These are phyloP conservation scores for Priocnemis perturbator DNA, from an alignment of 2,888 invertebrate species.

Conservation along the genomic window DNA sequence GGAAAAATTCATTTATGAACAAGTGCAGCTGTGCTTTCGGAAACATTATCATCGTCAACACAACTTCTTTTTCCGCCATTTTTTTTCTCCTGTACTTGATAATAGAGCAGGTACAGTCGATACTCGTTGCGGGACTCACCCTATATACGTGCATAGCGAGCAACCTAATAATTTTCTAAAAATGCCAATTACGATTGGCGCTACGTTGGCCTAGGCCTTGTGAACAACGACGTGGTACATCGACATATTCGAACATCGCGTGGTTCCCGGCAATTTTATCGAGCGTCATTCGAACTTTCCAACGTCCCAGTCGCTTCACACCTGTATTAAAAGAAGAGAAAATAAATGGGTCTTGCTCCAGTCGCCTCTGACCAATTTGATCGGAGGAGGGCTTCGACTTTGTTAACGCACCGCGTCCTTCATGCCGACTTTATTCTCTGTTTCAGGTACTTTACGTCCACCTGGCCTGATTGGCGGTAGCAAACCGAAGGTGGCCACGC, in stretches of 20 bases:
- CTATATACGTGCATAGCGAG: too few relatives aligned
- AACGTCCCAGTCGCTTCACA: not conserved
- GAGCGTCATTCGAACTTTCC: constrained; percentile 9
- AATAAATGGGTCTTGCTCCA: constrained; percentile 24
- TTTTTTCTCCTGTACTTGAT: too few relatives aligned
- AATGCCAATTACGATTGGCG: too few relatives aligned
- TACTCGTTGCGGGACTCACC: too few relatives aligned
- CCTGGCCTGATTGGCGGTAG: constrained; percentile 96
- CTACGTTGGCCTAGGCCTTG: too few relatives aligned
- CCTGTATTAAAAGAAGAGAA: constrained; percentile 16
- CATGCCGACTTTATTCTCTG: constrained; percentile 20
- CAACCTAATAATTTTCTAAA: too few relatives aligned
- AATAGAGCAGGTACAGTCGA: too few relatives aligned
- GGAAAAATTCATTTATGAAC: too few relatives aligned
- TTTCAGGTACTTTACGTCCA: constrained; percentile 90
- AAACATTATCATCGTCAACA: too few relatives aligned
- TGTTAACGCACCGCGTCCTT: constrained; percentile 38
- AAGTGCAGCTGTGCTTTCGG: too few relatives aligned
- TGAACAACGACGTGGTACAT: too few relatives aligned
- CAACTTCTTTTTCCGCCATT: too few relatives aligned
- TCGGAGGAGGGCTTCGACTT: constrained; percentile 8
- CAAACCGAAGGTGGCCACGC: constrained; percentile 98
- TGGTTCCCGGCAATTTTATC: constrained; percentile 48
- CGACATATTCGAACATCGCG: constrained; percentile 33
- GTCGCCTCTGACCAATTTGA: constrained; percentile 41